Percentiles rank a stretch among this genome's conserved stretches.
phyloP scores from a whole-genome alignment of 2,113 vertebrate genomes.

The Acanthochromis polyacanthus region DNA sequence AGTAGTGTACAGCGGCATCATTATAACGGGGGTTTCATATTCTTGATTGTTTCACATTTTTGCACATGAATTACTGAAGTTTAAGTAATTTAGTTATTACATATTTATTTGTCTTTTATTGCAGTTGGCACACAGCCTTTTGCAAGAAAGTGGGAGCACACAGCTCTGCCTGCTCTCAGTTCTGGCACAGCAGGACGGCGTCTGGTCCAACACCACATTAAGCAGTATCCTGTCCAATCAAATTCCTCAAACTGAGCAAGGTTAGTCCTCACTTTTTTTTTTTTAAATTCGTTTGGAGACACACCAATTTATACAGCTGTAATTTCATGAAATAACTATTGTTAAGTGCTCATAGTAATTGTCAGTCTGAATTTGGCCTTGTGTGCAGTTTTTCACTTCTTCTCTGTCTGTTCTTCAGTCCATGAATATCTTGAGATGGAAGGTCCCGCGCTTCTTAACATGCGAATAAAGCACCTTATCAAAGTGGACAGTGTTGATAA shows the following conservation, averaged over 20 bases:
- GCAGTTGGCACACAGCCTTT: conserved; percentile 93
- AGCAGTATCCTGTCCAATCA: conserved; percentile 92
- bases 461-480: conserved; percentile 98
- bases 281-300: neutral
- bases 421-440: conserved; percentile 92
- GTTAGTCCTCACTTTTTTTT: conserved; percentile 72
- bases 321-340: neutral
- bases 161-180: conserved; percentile 92
- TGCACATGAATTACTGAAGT: neutral
- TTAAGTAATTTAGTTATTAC: conserved; percentile 25
- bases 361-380: neutral
- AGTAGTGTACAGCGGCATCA: neutral
- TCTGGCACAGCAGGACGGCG: conserved; percentile 92
- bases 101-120: conserved; percentile 52
- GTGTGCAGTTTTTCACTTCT: neutral
- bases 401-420: conserved; percentile 81
- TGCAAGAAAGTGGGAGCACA: conserved; percentile 92
- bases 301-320: neutral
- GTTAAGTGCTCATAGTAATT: neutral
- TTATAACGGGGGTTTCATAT: neutral
- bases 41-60: neutral
- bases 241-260: conserved; percentile 89
- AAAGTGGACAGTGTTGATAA: conserved; percentile 92
- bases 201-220: conserved; percentile 93
- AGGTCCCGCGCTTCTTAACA: conserved; percentile 94